phyloP scores from a whole-genome alignment of 2,888 invertebrate genomes.

The Itoplectis maculator region DNA sequence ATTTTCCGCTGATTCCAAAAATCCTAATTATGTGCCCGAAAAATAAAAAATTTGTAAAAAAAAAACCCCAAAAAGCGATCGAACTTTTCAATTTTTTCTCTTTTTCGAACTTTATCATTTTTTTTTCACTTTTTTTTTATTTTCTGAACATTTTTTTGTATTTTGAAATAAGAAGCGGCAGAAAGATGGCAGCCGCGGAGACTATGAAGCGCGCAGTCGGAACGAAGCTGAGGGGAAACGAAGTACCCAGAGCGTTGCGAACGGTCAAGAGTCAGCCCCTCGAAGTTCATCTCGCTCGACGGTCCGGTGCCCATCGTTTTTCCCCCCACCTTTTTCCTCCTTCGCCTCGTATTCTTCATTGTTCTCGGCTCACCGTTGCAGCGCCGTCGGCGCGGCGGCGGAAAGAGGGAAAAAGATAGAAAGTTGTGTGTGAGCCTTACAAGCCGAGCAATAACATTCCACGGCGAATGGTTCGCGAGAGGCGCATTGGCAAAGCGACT shows the following conservation, averaged over 20 bases:
- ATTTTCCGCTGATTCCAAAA: too few species aligned
- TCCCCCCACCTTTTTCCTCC: slow-evolving; percentile 31
- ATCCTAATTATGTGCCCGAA: too few species aligned
- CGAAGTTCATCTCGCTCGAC: slow-evolving; percentile 15
- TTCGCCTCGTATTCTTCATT: slow-evolving; percentile 47
- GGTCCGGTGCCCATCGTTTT: slow-evolving; percentile 9
- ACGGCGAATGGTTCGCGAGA: slow-evolving; percentile 74
- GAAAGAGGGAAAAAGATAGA: slow-evolving; percentile 27
- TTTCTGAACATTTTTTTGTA: neutral
- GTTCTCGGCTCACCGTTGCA: slow-evolving; percentile 50
- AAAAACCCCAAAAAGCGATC: too few species aligned
- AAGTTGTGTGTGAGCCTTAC: slow-evolving; percentile 47
- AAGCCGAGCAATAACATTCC: slow-evolving; percentile 73
- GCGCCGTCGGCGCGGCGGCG: slow-evolving; percentile 23
- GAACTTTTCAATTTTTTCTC: too few species aligned
- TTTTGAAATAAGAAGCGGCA: slow-evolving; percentile 15
- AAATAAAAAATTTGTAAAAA: too few species aligned
- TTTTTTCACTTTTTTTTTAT: neutral
- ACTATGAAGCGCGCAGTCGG: slow-evolving; percentile 34
- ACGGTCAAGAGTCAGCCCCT: slow-evolving; percentile 56
- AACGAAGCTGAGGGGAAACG: slow-evolving; percentile 39
- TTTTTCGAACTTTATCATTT: neutral
- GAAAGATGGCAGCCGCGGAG: slow-evolving; percentile 36
- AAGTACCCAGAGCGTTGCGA: slow-evolving; percentile 44
- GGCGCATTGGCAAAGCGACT: slow-evolving; percentile 75